Conservation (phyloP, 2,888 invertebrate species). For the Eudemis profundana region DNA sequence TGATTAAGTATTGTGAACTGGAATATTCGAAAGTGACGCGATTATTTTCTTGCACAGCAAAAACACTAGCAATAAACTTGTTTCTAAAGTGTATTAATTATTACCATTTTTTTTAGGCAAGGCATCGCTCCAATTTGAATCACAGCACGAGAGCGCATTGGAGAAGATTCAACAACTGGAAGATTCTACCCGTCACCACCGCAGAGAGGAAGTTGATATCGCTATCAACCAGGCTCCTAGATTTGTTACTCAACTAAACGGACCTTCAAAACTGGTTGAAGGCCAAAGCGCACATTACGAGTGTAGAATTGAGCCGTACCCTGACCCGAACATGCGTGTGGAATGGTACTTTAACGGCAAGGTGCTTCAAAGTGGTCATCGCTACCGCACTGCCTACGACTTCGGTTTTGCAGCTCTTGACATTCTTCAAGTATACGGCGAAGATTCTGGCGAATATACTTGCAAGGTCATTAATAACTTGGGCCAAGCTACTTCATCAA, state of each 20-base stretch:
- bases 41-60: no score
- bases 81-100: conserved; percentile 15
- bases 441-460: conserved; percentile 97
- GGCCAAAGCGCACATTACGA: conserved; percentile 97
- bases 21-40: no score
- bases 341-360: conserved; percentile 98
- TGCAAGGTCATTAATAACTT: conserved; percentile 94
- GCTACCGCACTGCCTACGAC: conserved; percentile 97
- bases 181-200: conserved; percentile 91
- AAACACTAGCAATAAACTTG: no score
- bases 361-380: conserved; percentile 94
- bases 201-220: conserved; percentile 92
- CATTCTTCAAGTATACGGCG: conserved; percentile 96
- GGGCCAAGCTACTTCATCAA: conserved; percentile 93
- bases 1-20: no score
- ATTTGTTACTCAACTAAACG: conserved; percentile 94
- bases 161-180: conserved; percentile 95
- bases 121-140: conserved; percentile 94
- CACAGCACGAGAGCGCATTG: conserved; percentile 95
- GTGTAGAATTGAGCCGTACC: conserved; percentile 96
- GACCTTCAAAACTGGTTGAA: conserved; percentile 93
- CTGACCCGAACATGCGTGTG: conserved; percentile 94
- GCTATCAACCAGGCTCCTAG: conserved; percentile 92
- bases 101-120: conserved; percentile 88
- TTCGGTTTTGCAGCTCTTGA: conserved; percentile 99